Conservation (phyloP, 2,888 invertebrate species). For the Xestobium rufovillosum region DNA sequence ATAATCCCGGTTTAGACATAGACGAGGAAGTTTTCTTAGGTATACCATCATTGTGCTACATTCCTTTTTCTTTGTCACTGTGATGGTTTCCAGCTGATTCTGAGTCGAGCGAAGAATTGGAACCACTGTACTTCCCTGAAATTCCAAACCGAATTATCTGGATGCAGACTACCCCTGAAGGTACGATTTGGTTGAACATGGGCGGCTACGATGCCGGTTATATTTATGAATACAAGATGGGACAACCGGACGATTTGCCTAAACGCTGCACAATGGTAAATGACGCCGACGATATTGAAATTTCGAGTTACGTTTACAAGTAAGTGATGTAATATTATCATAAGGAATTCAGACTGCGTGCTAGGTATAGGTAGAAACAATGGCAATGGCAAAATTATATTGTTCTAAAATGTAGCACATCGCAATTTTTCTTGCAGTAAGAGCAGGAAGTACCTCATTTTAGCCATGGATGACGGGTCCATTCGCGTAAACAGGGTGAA, state of each 20-base stretch:
- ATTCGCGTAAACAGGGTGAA: conserved; percentile 51
- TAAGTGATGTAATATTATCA: conserved; percentile 34
- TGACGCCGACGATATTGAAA: conserved; percentile 52
- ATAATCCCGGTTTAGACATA: conserved; percentile 53
- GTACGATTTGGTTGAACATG: conserved; percentile 55
- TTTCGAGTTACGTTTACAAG: conserved; percentile 49
- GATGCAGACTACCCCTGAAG: conserved; percentile 46
- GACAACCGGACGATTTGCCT: conserved; percentile 40
- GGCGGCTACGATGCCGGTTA: conserved; percentile 59
- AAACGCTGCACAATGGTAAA: conserved; percentile 43
- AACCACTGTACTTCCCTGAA: conserved; percentile 49
- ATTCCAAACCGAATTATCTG: conserved; percentile 52
- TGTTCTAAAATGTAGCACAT: conserved; percentile 1
- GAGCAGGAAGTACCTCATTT: conserved; percentile 47
- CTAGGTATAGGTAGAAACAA: too few relatives aligned
- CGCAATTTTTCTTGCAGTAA: conserved; percentile 36
- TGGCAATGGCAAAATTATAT: too few relatives aligned
- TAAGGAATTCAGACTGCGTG: too few relatives aligned
- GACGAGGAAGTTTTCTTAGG: conserved; percentile 56
- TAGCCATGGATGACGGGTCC: conserved; percentile 55
- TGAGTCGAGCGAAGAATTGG: conserved; percentile 49
- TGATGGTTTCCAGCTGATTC: conserved; percentile 46
- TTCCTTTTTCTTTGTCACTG: background rate
- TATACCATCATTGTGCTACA: conserved; percentile 32
- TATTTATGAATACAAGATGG: conserved; percentile 53